Percentiles rank a stretch among this genome's conserved stretches.
phyloP scores from a whole-genome alignment of 2,888 invertebrate genomes.

The Ariolimax columbianus region DNA sequence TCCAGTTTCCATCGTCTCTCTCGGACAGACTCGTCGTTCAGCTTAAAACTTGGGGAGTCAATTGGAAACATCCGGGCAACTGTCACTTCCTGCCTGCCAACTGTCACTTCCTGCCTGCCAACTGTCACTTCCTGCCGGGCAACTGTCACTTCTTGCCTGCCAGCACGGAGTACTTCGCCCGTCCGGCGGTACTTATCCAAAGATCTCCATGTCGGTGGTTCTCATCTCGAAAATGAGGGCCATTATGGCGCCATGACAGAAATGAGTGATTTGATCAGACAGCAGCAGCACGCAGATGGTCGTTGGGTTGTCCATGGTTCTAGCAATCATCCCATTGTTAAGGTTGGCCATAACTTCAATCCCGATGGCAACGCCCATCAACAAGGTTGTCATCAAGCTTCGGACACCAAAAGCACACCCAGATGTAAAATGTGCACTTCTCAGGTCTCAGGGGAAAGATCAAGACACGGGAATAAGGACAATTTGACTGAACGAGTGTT shows the following conservation, averaged over 20 bases:
- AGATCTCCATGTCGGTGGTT: not conserved
- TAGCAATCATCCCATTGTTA: not conserved
- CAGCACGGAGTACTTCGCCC: not conserved
- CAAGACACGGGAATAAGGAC: not conserved
- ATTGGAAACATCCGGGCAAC: too few species aligned
- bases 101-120: not conserved
- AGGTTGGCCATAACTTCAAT: not conserved
- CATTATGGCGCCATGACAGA: not conserved
- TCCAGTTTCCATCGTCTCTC: constrained; percentile 38
- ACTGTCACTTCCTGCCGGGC: not conserved
- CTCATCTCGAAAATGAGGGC: not conserved
- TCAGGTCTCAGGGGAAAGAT: not conserved
- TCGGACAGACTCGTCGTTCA: constrained; percentile 40
- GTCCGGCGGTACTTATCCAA: not conserved
- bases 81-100: not conserved
- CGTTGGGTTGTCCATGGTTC: not conserved
- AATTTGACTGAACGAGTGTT: not conserved
- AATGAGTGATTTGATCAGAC: not conserved
- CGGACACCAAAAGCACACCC: not conserved
- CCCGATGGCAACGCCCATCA: not conserved
- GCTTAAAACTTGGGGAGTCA: not conserved
- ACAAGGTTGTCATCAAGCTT: not conserved
- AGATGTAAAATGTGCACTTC: constrained; percentile 13
- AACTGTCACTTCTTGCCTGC: not conserved
- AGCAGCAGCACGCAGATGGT: not conserved